phyloP scores from a whole-genome alignment of 2,797 vertebrate genomes.

The Oreochromis mossambicus region DNA sequence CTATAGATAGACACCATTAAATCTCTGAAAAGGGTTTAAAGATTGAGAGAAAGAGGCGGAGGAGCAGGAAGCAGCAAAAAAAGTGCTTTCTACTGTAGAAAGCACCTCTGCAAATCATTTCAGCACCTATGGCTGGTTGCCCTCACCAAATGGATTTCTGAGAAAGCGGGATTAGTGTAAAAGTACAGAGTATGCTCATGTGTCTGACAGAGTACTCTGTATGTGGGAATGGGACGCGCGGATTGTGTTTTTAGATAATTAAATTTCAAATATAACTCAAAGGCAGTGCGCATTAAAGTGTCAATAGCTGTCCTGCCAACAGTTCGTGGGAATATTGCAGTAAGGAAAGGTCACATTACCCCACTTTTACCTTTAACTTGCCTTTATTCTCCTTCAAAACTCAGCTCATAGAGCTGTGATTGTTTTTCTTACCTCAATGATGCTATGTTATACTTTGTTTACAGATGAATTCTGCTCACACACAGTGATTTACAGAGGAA shows the following conservation, averaged over 20 bases:
- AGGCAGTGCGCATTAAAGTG: slow-evolving; percentile 8
- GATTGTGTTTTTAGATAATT: slow-evolving; percentile 33
- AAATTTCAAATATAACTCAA: slow-evolving; percentile 27
- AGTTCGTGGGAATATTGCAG: slow-evolving; percentile 27
- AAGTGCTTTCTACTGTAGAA: background rate
- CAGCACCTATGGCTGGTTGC: slow-evolving; percentile 42
- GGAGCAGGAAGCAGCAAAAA: slow-evolving; percentile 3
- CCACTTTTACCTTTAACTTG: background rate
- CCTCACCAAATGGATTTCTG: slow-evolving; percentile 43
- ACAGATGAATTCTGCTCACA: background rate
- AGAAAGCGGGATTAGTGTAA: slow-evolving; percentile 45
- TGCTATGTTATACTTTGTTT: background rate
- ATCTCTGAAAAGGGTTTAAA: slow-evolving; percentile 23
- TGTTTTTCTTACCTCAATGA: background rate
- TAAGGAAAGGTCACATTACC: slow-evolving; percentile 35
- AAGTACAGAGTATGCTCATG: slow-evolving; percentile 1
- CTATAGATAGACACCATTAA: slow-evolving; percentile 40
- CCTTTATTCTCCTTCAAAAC: background rate
- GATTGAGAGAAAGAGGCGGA: background rate
- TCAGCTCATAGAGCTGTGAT: background rate
- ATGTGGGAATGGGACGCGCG: slow-evolving; percentile 19
- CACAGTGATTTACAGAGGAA: background rate
- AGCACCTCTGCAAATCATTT: slow-evolving; percentile 21
- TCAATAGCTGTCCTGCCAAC: slow-evolving; percentile 25
- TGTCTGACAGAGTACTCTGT: background rate